Percentiles rank a stretch among this genome's conserved stretches.
These are phyloP conservation scores for Drosophila parthenogenetica DNA, from an alignment of 2,888 invertebrate species.

Conservation along the genomic window DNA sequence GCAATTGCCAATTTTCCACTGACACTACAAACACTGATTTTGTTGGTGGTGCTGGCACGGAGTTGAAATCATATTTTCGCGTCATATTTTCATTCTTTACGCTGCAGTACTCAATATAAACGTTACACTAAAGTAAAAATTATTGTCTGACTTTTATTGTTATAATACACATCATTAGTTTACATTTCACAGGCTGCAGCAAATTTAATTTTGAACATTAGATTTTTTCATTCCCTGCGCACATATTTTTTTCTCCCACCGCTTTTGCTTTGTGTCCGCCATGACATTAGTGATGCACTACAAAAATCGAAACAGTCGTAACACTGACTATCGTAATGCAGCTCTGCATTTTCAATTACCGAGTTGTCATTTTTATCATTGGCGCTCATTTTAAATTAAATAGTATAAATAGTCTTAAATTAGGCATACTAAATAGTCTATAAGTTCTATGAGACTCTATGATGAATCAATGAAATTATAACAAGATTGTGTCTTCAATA, in stretches of 20 bases:
- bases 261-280: slow-evolving; percentile 77
- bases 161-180: slow-evolving; percentile 42
- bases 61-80: slow-evolving; percentile 75
- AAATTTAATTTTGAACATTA: slow-evolving; percentile 60
- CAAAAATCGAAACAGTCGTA: slow-evolving; percentile 20
- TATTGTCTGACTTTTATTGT: slow-evolving; percentile 64
- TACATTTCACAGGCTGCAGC: slow-evolving; percentile 56
- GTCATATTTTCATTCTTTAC: slow-evolving; percentile 74
- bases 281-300: slow-evolving; percentile 64
- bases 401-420: no score
- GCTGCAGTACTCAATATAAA: slow-evolving; percentile 25
- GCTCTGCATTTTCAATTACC: slow-evolving; percentile 7
- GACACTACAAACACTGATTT: slow-evolving; percentile 80
- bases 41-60: slow-evolving; percentile 73
- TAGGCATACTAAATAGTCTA: no score
- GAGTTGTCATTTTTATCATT: no score
- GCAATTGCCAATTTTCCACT: slow-evolving; percentile 73
- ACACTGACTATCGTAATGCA: slow-evolving; percentile 35
- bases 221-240: slow-evolving; percentile 70
- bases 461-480: no score
- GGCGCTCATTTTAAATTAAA: no score
- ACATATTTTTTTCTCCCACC: slow-evolving; percentile 78
- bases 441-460: no score
- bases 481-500: no score
- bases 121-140: slow-evolving; percentile 44